phyloP scores from a whole-genome alignment of 2,113 vertebrate genomes.

The Phalacrocorax pelagicus region DNA sequence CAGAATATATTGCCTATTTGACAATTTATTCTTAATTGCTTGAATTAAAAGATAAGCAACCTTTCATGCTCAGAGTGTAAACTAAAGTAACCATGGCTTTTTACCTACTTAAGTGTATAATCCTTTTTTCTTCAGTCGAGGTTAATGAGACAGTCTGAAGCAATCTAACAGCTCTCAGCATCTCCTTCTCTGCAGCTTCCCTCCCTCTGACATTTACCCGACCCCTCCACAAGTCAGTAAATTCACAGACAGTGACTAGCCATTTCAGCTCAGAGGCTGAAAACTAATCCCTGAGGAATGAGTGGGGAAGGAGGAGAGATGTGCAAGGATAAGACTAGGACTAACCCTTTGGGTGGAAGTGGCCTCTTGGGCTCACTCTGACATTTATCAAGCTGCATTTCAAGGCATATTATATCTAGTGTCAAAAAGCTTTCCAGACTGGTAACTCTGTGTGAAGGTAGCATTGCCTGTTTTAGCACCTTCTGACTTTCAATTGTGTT shows the following conservation, averaged over 20 bases:
- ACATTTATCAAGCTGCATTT: background rate
- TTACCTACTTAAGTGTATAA: background rate
- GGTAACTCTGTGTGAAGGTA: background rate
- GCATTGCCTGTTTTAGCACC: background rate
- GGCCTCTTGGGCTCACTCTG: background rate
- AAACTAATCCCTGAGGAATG: conserved; percentile 18
- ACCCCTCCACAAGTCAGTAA: conserved; percentile 11
- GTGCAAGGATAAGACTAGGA: background rate
- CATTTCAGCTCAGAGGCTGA: background rate
- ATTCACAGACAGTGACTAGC: background rate
- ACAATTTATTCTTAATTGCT: background rate
- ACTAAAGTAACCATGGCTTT: background rate
- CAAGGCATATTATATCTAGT: background rate
- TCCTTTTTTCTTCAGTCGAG: background rate
- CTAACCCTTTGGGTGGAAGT: background rate
- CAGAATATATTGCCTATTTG: background rate
- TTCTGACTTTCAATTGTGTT: background rate
- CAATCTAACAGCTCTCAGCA: background rate
- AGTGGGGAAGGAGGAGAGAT: background rate
- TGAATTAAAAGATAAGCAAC: background rate
- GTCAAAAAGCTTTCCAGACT: background rate
- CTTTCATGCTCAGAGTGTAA: background rate
- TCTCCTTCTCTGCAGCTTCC: background rate
- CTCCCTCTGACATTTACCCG: background rate
- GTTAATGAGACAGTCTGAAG: conserved; percentile 42